Base-by-base conservation (phyloP, 1,140 invertebrate species). In the Adoxophyes honmai region DNA sequence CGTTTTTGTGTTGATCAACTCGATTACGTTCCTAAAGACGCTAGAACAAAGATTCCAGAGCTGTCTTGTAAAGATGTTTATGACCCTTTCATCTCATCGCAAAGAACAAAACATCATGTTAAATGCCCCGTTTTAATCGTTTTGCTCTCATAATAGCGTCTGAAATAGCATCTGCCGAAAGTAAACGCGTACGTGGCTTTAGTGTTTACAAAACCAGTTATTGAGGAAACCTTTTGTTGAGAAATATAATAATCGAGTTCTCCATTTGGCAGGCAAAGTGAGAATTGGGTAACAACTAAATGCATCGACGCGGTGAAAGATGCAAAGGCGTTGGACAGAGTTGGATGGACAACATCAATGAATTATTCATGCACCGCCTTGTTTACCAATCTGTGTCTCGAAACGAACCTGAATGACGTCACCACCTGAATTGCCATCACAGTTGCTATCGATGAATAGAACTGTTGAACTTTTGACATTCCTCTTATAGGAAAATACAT, bases 1-100 rank as follows among this genome's bases (percentile, higher is more conserved):
- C 66, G 64, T 73, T 55, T 66, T 72, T 66, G 64, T 57, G 54
- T 65, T 61, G 60, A 66, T 60, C 38, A 51, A 36, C 55, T 57
- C 38, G 39, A 59, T 56, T 56, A 57, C 54, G n/a, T 57, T 52
- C 11, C 2, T 28, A 59, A 56, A 68, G 53, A 58, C 14, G 38
- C 55, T 44, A 37, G 34, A 60, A 74, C 67, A 77, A 77, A 70
- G 65, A 55, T 55, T 13, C 36, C 36, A 48, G 21, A 2, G 21
- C 21, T 16, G 39, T 48, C n/a, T 28, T 11, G 18, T 7, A 48
- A 48, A 48, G 18, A 33, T 18, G 42, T 48, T 48, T 28, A 48
- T 21, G 42, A 28, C 21, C 21, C 28, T 57, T 54, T 54, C 39
- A 52, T 59, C 54, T 54, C 39, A 52, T 59, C 54, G 33, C 52